phyloP scores from a whole-genome alignment of 1,140 invertebrate genomes.

The Trigoniulus corallinus region DNA sequence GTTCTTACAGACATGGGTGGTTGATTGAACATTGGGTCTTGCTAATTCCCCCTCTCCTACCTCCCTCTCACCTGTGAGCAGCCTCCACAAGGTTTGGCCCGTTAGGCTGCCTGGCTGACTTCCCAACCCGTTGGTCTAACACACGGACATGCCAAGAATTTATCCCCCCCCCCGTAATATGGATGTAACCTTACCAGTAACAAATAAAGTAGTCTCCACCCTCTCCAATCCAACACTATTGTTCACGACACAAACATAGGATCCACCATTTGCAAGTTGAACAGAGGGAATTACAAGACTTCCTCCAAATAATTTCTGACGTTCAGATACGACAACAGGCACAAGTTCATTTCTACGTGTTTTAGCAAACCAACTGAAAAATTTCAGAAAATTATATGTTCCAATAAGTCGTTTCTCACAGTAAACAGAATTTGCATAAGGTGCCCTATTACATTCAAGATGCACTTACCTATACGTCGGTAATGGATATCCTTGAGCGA shows the following conservation, averaged over 20 bases:
- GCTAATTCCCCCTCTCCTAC: too few relatives aligned
- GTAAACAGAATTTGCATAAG: background rate
- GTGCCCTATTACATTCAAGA: background rate
- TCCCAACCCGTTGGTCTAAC: too few relatives aligned
- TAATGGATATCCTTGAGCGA: conserved; percentile 56
- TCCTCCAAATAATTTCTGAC: conserved; percentile 10
- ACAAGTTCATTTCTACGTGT: background rate
- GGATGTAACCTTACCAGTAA: too few relatives aligned
- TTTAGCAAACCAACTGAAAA: conserved; percentile 5
- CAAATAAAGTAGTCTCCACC: too few relatives aligned
- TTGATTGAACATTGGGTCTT: too few relatives aligned
- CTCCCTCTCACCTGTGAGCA: too few relatives aligned
- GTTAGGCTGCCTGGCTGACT: too few relatives aligned
- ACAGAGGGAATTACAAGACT: conserved; percentile 28
- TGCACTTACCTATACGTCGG: conserved; percentile 47
- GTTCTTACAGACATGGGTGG: too few relatives aligned
- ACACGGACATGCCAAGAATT: too few relatives aligned
- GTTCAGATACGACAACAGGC: background rate
- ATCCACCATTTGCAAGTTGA: conserved; percentile 55
- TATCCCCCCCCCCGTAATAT: too few relatives aligned
- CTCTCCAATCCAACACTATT: conserved; percentile 70
- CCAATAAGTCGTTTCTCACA: background rate
- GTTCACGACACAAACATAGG: conserved; percentile 71
- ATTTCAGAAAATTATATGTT: background rate
- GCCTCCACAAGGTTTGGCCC: too few relatives aligned